These are phyloP conservation scores for Parnassius apollo DNA, from an alignment of 2,888 invertebrate species.

Conservation along the genomic window DNA sequence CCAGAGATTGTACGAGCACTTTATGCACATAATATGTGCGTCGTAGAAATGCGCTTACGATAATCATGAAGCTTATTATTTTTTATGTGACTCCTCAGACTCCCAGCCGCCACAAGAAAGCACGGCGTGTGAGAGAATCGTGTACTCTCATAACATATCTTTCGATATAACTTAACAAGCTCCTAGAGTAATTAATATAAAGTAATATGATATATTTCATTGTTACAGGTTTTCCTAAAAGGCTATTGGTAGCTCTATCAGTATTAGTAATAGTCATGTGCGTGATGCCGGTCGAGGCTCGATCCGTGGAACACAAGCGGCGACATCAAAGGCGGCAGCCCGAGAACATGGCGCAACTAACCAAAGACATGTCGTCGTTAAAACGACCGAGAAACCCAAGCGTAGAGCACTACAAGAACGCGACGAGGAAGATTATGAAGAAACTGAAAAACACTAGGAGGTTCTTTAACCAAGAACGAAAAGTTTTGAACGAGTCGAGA, in stretches of 20 bases:
- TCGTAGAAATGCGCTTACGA: slow-evolving; percentile 46
- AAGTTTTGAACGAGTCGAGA: slow-evolving; percentile 55
- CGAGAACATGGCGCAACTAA: slow-evolving; percentile 43
- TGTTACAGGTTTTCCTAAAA: slow-evolving; percentile 78
- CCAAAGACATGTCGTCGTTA: slow-evolving; percentile 51
- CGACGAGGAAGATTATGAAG: slow-evolving; percentile 59
- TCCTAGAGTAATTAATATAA: background rate
- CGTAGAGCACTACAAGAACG: slow-evolving; percentile 56
- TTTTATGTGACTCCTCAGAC: slow-evolving; percentile 67
- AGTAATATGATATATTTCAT: slow-evolving; percentile 34
- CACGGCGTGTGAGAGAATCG: slow-evolving; percentile 22
- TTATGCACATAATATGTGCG: slow-evolving; percentile 38
- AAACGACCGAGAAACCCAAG: slow-evolving; percentile 48
- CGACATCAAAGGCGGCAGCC: slow-evolving; percentile 59
- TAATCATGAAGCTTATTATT: slow-evolving; percentile 74
- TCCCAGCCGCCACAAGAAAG: slow-evolving; percentile 39
- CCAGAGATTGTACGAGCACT: slow-evolving; percentile 51
- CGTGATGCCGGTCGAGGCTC: slow-evolving; percentile 62
- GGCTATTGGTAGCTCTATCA: slow-evolving; percentile 76
- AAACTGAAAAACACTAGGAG: slow-evolving; percentile 62
- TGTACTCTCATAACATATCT: slow-evolving; percentile 10
- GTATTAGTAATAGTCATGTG: slow-evolving; percentile 69
- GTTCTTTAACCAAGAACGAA: slow-evolving; percentile 57
- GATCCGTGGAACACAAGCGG: slow-evolving; percentile 54
- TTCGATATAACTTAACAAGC: background rate